Percentiles rank a stretch among this genome's conserved stretches.
Conservation (phyloP, 2,888 invertebrate genomes). For the Aspidiotus destructor region DNA sequence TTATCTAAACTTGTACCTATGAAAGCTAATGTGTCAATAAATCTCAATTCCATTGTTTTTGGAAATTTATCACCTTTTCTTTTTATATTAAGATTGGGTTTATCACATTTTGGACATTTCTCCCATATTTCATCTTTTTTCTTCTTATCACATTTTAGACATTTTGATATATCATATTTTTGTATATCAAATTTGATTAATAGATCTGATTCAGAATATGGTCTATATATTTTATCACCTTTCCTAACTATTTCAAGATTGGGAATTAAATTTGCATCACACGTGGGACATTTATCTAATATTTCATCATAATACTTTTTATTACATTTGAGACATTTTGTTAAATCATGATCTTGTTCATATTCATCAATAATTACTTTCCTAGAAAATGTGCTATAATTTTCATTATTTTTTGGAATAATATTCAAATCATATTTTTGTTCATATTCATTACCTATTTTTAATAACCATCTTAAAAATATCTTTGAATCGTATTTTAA, state of each 20-base stretch:
- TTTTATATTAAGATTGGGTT: constrained; percentile 9
- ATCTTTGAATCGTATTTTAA: constrained; percentile 33
- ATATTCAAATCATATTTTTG: constrained; percentile 11
- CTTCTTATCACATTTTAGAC: constrained; percentile 11
- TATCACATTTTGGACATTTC: constrained; percentile 12
- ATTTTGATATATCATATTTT: constrained; percentile 16
- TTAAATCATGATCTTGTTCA: constrained; percentile 8
- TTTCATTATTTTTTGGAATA: constrained; percentile 10
- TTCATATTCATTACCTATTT: neutral
- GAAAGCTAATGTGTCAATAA: constrained; percentile 13
- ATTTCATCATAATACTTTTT: constrained; percentile 1
- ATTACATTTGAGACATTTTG: constrained; percentile 10
- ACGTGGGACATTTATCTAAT: constrained; percentile 15
- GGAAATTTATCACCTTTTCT: constrained; percentile 8
- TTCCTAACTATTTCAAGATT: neutral
- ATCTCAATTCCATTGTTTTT: constrained; percentile 13
- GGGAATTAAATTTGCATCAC: neutral
- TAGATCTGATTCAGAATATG: neutral
- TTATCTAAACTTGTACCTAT: constrained; percentile 14
- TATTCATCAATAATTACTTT: constrained; percentile 3
- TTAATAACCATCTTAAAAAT: constrained; percentile 1
- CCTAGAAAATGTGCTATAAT: constrained; percentile 7
- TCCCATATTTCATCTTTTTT: constrained; percentile 9
- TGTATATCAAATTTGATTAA: neutral
- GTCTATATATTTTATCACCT: neutral